Evolutionary conservation across 1,140 invertebrate species (phyloP), one percentile per base, ranked within the genome.

Genomic region (Ips typographus): DNA sequence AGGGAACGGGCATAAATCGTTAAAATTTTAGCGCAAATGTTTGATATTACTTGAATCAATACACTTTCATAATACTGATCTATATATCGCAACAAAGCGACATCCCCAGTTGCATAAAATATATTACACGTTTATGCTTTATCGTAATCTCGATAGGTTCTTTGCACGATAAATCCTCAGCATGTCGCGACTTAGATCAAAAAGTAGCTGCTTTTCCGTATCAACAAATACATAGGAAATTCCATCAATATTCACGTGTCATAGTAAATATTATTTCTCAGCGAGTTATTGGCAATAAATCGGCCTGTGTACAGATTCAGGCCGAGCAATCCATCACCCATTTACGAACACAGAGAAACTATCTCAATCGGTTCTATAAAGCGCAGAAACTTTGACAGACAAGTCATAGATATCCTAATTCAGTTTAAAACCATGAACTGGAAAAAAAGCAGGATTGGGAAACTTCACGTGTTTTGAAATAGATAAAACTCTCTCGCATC

Each of bases 201-300:
- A 63, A 63, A 63, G 61, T 40, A 63, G 22, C 22, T 22, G 22
- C 52, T 63, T 63, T 63, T 63, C 47, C 43, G 41, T 40, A 36
- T 22, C n/a, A 36, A 53, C 63, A 22, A 22, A 22, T 22, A 65
- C n/a, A 47, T 6, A 49, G 55, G 41, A 66, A 66, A 58, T 66
- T 37, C 65, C 65, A 58, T 66, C 43, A 63, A 63, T 63, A 63
- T 63, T 63, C 52, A 63, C 43, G 47, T 63, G 61, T 63, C 61
- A 63, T 63, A 63, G 61, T 63, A 63, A 63, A 63, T 63, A 63
- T 63, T 63, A 63, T 63, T 63, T 63, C 61, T 63, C 52, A 63
- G 51, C 61, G 47, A 40, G 61, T 63, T 63, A 63, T 63, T 63
- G 61, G 61, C 61, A 52, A 63, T 63, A 63, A 63, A 63, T 63